Conservation (phyloP, 2,888 invertebrate genomes). For the Epirrhoe alternata region DNA sequence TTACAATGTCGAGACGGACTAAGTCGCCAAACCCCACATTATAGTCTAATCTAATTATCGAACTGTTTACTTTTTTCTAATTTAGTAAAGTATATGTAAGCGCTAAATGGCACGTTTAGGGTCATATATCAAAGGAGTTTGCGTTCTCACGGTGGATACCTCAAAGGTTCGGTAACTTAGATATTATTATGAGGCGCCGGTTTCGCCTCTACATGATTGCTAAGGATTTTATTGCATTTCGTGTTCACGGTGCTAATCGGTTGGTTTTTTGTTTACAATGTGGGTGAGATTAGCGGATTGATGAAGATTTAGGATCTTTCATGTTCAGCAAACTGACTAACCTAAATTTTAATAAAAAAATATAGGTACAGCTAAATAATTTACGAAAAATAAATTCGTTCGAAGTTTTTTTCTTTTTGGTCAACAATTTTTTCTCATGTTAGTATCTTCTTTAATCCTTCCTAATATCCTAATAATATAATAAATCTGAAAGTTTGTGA, state of each 20-base stretch:
- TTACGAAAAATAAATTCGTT: not conserved
- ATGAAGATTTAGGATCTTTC: not conserved
- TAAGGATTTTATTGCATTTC: slow-evolving; percentile 68
- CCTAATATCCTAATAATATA: too few species aligned
- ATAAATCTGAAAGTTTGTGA: too few species aligned
- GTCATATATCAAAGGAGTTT: slow-evolving; percentile 82
- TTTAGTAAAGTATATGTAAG: slow-evolving; percentile 83
- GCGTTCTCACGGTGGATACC: slow-evolving; percentile 76
- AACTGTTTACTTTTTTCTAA: slow-evolving; percentile 85
- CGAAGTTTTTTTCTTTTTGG: too few species aligned
- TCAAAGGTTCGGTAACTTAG: slow-evolving; percentile 59
- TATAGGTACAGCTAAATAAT: not conserved
- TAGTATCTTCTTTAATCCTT: too few species aligned
- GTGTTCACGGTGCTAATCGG: slow-evolving; percentile 42
- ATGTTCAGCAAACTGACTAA: too few species aligned
- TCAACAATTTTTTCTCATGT: too few species aligned
- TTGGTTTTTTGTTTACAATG: slow-evolving; percentile 30
- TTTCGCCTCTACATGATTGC: slow-evolving; percentile 79
- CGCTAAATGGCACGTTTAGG: slow-evolving; percentile 85
- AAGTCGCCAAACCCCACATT: slow-evolving; percentile 82
- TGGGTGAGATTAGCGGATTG: slow-evolving; percentile 14
- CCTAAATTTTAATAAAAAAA: too few species aligned
- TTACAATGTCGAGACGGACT: slow-evolving; percentile 53
- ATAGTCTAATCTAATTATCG: slow-evolving; percentile 85
- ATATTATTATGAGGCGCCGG: slow-evolving; percentile 69